Base-by-base conservation (phyloP, 1,140 invertebrate species). In the Anthonomus grandis region DNA sequence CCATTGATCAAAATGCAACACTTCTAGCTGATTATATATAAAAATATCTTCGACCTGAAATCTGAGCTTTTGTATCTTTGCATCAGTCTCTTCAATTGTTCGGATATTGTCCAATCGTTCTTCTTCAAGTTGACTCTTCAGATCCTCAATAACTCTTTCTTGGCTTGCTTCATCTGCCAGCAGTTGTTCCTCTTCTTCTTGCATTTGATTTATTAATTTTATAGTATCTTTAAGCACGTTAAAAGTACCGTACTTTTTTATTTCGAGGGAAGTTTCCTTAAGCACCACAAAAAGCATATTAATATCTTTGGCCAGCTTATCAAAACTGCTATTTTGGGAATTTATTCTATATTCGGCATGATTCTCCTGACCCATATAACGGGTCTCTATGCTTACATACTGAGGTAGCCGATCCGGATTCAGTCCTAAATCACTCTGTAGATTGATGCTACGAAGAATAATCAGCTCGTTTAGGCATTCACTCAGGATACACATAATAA, bases 281-380 rank as follows among this genome's bases (percentile, higher is more conserved):
- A 63, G 21, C 10, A 57, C 34, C 2, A 50, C 45, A 15, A 51
- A 47, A 2, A 63, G 5, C 8, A 24, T 55, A 36, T 52, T 50
- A 24, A 63, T 63, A 37, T 63, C 61, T 24, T 46, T 36, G 4
- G 57, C 47, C 6, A 63, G 36, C 42, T 63, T 63, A 15, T 63
- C 57, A 23, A 59, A 63, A 48, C 53, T 57, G 23, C 24, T 49
- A 24, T 41, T 51, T 27, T 15, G 22, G 19, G 19, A 52, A 41
- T 46, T 45, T 5, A 63, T 52, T 8, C 57, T 42, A 25, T 10
- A 45, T 13, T 63, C 42, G 2, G 52, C 45, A 38, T 63, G 62
- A 22, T 54, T 53, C 42, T 63, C 57, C 4, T 49, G 37, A 10
- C 61, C 57, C 53, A 51, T 54, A 10, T 57, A 63, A 19, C 61